phyloP scores from a whole-genome alignment of 2,797 vertebrate genomes.

The Synanceia verrucosa region DNA sequence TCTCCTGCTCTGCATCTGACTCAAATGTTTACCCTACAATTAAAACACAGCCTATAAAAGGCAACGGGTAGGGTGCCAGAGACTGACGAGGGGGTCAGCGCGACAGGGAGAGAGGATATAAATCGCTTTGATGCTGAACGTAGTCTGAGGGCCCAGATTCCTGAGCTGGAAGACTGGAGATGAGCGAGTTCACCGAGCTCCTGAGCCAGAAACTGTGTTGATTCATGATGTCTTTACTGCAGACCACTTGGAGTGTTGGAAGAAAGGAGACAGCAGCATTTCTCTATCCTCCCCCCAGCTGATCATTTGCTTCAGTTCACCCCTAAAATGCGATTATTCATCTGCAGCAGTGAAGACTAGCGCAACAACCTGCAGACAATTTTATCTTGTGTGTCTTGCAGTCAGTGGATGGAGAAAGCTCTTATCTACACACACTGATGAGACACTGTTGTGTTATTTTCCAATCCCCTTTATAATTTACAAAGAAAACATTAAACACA shows the following conservation, averaged over 20 bases:
- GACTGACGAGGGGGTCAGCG: slow-evolving; percentile 70
- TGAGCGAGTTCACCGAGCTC: slow-evolving; percentile 54
- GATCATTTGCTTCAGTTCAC: slow-evolving; percentile 24
- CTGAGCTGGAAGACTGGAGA: slow-evolving; percentile 59
- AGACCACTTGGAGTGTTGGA: slow-evolving; percentile 44
- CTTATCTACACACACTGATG: background rate
- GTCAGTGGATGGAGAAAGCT: background rate
- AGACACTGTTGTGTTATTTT: background rate
- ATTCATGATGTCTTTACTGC: slow-evolving; percentile 68
- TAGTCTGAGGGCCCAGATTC: slow-evolving; percentile 77
- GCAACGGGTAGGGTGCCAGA: slow-evolving; percentile 81
- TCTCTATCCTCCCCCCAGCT: background rate
- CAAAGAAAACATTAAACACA: background rate
- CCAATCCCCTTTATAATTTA: background rate
- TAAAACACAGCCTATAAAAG: slow-evolving; percentile 88
- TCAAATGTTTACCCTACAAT: slow-evolving; percentile 83
- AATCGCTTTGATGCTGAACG: slow-evolving; percentile 81
- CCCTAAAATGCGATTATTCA: slow-evolving; percentile 13
- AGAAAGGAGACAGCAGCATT: slow-evolving; percentile 27
- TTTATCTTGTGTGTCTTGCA: background rate
- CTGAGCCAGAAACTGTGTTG: slow-evolving; percentile 69
- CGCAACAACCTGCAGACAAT: slow-evolving; percentile 12
- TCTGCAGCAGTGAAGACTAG: slow-evolving; percentile 9
- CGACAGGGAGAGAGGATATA: slow-evolving; percentile 74
- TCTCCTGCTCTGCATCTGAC: slow-evolving; percentile 71